phyloP scores from a whole-genome alignment of 1,140 invertebrate genomes.

The Venustaconcha ellipsiformis region DNA sequence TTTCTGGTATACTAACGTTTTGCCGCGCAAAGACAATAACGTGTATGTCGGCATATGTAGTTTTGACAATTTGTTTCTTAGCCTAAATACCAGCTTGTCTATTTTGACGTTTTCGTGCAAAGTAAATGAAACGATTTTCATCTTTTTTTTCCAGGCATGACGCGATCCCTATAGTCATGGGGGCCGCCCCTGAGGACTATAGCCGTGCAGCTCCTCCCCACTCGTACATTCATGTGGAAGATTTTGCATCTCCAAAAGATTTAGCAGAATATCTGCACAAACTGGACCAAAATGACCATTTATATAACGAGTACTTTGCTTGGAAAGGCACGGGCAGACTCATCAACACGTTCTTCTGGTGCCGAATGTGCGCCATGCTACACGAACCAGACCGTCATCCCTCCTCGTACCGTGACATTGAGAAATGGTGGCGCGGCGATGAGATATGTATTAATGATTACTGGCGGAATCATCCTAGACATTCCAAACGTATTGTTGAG shows the following conservation, averaged over 20 bases:
- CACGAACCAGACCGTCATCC: conserved; percentile 46
- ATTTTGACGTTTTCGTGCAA: background rate
- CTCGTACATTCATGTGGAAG: conserved; percentile 65
- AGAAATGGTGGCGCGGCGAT: conserved; percentile 37
- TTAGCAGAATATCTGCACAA: conserved; percentile 65
- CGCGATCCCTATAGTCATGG: conserved; percentile 95
- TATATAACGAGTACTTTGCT: conserved; percentile 69
- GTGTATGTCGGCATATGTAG: too few relatives aligned
- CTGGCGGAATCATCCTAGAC: conserved; percentile 16
- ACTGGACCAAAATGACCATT: conserved; percentile 63
- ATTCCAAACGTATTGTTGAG: too few relatives aligned
- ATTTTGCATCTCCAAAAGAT: conserved; percentile 47
- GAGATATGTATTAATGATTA: conserved; percentile 35
- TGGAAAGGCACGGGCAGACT: conserved; percentile 65
- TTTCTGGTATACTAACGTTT: too few relatives aligned
- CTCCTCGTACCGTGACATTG: conserved; percentile 22
- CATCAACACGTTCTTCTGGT: conserved; percentile 82
- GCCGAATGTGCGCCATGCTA: conserved; percentile 84
- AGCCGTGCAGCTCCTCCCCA: conserved; percentile 81
- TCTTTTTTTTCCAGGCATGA: conserved; percentile 76
- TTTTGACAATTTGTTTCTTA: too few relatives aligned
- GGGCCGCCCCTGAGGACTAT: conserved; percentile 88
- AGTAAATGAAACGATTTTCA: background rate
- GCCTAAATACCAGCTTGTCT: too few relatives aligned
- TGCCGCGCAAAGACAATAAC: too few relatives aligned